Percentiles rank a stretch among this genome's conserved stretches.
These are phyloP conservation scores for Pan troglodytes DNA, from an alignment of 2,113 vertebrate species.

Conservation along the genomic window NHGRI_mPanTro3-v2.1_pri NC_072401.2:37952001-37952500, in stretches of 20 bases:
- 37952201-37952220: not conserved
- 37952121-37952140: not conserved
- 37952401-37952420: not conserved
- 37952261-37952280: not conserved
- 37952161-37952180: not conserved
- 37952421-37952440: not conserved
- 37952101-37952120: not conserved
- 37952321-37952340: not conserved
- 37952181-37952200: not conserved
- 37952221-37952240: not conserved
- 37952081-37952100: not conserved
- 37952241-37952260: not conserved
- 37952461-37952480: not conserved
- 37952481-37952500: not conserved
- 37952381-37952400: not conserved
- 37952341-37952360: not conserved
- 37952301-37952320: not conserved
- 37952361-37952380: not conserved
- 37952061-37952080: not conserved
- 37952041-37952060: conserved; percentile 24
- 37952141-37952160: not conserved
- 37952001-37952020: not conserved
- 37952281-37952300: not conserved
- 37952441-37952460: not conserved
- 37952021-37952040: not conserved